Evolutionary conservation across 2,797 vertebrate genomes (phyloP), one percentile per base, ranked within the genome.

Genomic region (Crocidura indochinensis): DNA sequence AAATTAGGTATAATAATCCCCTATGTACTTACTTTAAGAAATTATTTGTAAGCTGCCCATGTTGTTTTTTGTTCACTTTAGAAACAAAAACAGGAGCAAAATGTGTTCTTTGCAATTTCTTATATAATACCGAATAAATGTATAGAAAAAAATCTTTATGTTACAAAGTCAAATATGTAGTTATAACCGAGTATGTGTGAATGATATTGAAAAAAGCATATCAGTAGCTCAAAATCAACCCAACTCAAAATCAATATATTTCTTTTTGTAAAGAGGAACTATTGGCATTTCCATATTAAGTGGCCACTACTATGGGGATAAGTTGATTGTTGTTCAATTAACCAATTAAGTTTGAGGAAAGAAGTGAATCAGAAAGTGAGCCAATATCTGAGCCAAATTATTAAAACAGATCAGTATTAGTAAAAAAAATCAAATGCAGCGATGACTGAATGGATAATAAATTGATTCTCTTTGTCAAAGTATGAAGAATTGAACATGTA

Each of bases 321-420:
- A 95, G 91, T 89, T 92, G 44, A 92, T 92, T 97, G 96, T 92
- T 91, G 94, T 56, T 94, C 95, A 97, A 93, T 96, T 95, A 96
- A 60, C 91, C 95, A 96, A 95, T 96, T 95, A 96, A 95, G 79
- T 93, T 86, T 72, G 73, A 96, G 92, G 67, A 92, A 97, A 96
- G 95, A 90, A 51, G 75, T 47, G 94, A 92, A 96, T 77, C 47
- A 92, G 22, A 80, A 94, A 90, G 67, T 90, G 88, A 90, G 86
- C 71, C 46, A 24, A 12, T 27, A 38, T 68, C 44, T 84, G 72
- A 94, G 91, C 67, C 84, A 87, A 95, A 93, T 90, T 84, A 90
- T 1, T 92, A 73, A 91, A 90, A 78, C 26, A 84, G 80, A 84
- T 11, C 14, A 44, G 7, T 67, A 82, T 26, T 82, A 88, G 88